phyloP scores from a whole-genome alignment of 1,140 invertebrate genomes.

The Sycophaga agraensis region DNA sequence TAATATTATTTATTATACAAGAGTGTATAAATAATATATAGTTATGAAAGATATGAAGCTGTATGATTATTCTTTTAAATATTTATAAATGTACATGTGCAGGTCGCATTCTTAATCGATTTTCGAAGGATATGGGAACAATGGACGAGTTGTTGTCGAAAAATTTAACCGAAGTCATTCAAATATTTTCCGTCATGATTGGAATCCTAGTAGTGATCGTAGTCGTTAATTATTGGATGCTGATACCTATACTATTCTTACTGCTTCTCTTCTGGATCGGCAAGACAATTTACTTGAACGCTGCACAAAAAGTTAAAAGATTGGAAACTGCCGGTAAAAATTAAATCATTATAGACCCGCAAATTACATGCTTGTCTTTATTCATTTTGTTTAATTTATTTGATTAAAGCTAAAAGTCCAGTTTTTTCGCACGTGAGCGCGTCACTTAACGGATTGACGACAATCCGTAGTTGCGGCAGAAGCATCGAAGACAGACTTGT shows the following conservation, averaged over 20 bases:
- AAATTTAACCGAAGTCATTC: constrained; percentile 67
- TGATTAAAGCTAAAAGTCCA: constrained; percentile 68
- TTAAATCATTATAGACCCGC: background rate
- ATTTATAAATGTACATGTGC: background rate
- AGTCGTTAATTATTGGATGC: constrained; percentile 63
- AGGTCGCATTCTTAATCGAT: constrained; percentile 75
- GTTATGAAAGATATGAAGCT: background rate
- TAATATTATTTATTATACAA: no score
- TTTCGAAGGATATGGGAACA: constrained; percentile 80
- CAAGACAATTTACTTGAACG: constrained; percentile 63
- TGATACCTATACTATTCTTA: constrained; percentile 61
- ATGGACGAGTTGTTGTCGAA: constrained; percentile 78
- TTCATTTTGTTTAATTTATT: no score
- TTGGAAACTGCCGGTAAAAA: constrained; percentile 57
- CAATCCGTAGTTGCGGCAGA: constrained; percentile 73
- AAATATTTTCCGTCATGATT: constrained; percentile 51
- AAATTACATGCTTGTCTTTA: no score
- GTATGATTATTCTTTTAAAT: background rate
- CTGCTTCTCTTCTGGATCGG: constrained; percentile 59
- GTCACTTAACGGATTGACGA: constrained; percentile 76
- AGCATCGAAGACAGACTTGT: constrained; percentile 64
- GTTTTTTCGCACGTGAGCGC: constrained; percentile 82
- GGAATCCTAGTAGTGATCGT: constrained; percentile 60
- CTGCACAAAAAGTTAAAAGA: constrained; percentile 64
- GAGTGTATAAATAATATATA: no score